Evolutionary conservation across 2,888 invertebrate genomes (phyloP).

Genomic region (Nomada flava): DNA sequence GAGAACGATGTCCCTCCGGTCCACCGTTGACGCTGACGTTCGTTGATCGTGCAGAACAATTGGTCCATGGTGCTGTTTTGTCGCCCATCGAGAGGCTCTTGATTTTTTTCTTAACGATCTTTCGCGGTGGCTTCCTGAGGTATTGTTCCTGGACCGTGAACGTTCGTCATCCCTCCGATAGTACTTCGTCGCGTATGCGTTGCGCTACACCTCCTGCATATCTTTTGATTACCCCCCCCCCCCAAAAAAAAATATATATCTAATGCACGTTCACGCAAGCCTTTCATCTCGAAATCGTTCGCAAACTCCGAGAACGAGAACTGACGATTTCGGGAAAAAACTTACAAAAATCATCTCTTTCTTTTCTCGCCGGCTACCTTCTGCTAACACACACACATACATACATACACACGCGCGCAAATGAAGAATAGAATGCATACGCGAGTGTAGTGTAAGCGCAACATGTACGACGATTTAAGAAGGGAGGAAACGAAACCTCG

Average conservation of each 20-base stretch:
- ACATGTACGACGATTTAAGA: slow-evolving; percentile 17
- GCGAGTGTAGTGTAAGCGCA: slow-evolving; percentile 2
- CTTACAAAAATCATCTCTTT: slow-evolving; percentile 16
- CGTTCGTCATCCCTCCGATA: background rate
- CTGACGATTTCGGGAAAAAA: background rate
- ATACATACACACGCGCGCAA: background rate
- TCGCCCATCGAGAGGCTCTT: background rate
- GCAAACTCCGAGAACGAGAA: too few relatives aligned
- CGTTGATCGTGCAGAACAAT: slow-evolving; percentile 19
- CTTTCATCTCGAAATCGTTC: too few relatives aligned
- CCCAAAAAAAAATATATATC: background rate
- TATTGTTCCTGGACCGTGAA: background rate
- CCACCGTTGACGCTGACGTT: background rate
- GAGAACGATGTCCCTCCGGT: slow-evolving; percentile 3
- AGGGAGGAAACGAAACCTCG: slow-evolving; percentile 39
- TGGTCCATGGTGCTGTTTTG: slow-evolving; percentile 19
- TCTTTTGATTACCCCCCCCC: background rate
- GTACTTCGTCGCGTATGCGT: background rate
- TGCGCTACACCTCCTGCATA: too few relatives aligned
- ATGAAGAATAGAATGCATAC: slow-evolving; percentile 3
- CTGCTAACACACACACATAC: background rate
- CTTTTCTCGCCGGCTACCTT: background rate
- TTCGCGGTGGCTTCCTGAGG: background rate
- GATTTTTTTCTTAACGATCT: background rate
- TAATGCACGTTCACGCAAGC: too few relatives aligned